phyloP scores from a whole-genome alignment of 2,113 vertebrate genomes.

The Drymodes brunneopygia region DNA sequence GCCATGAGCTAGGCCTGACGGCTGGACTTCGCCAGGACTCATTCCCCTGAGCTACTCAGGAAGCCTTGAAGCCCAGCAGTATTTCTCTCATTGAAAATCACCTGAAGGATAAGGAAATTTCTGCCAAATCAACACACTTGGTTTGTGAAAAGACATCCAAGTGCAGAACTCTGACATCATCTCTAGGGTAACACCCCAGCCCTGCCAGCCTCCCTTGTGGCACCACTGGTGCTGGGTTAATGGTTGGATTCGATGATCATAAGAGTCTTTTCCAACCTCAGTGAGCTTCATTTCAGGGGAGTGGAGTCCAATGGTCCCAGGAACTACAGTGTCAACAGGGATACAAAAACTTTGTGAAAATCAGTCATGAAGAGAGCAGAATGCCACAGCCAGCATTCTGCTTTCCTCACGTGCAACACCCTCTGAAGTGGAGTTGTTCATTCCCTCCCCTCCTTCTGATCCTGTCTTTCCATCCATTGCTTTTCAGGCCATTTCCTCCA shows the following conservation, averaged over 20 bases:
- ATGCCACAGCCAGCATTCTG: not conserved
- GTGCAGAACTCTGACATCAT: not conserved
- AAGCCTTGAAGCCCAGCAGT: not conserved
- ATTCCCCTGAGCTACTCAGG: not conserved
- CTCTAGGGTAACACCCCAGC: not conserved
- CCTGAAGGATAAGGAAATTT: not conserved
- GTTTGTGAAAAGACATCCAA: not conserved
- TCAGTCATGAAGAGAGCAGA: not conserved
- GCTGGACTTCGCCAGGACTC: not conserved
- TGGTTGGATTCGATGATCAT: fast-evolving
- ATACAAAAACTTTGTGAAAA: not conserved
- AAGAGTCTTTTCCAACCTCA: not conserved
- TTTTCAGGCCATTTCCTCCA: not conserved
- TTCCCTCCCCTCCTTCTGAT: not conserved
- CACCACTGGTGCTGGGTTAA: not conserved
- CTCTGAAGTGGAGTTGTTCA: not conserved
- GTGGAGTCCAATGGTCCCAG: not conserved
- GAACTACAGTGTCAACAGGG: not conserved
- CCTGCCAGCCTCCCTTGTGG: not conserved
- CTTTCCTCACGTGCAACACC: not conserved
- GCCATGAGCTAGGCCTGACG: not conserved
- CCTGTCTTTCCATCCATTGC: not conserved
- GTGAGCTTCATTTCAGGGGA: not conserved
- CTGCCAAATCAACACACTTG: not conserved
- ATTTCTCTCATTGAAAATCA: not conserved